Percentiles rank a stretch among this genome's conserved stretches.
phyloP scores from a whole-genome alignment of 2,797 vertebrate species.

The Xiphorhynchus erythropygius region DNA sequence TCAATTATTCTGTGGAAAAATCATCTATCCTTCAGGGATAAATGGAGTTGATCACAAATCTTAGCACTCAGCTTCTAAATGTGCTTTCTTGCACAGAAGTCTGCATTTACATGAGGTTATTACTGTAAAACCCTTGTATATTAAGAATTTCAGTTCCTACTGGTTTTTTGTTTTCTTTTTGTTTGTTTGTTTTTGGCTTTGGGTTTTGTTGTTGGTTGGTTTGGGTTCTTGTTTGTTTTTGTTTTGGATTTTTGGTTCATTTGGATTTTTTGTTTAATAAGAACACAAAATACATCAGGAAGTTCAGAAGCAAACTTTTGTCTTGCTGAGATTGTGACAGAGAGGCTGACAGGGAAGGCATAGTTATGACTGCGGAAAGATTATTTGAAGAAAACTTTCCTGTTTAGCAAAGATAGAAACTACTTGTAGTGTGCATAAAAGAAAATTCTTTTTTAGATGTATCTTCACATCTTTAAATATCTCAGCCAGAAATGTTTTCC shows the following conservation, averaged over 20 bases:
- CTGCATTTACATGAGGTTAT: background rate
- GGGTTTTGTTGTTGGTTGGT: too few relatives aligned
- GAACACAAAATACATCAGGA: background rate
- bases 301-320: background rate
- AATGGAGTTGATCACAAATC: background rate
- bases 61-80: background rate
- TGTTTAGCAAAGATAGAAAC: background rate
- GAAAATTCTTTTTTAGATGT: background rate
- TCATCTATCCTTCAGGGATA: background rate
- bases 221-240: background rate
- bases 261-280: background rate
- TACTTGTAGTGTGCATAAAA: background rate
- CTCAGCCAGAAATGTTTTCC: background rate
- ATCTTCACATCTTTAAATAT: background rate
- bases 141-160: background rate
- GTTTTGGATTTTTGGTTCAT: too few relatives aligned
- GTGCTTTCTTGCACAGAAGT: background rate
- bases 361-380: background rate
- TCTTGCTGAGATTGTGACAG: background rate
- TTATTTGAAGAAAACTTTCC: background rate
- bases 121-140: background rate
- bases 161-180: background rate
- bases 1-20: slow-evolving; percentile 17
- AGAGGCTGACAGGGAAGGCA: background rate
- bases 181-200: background rate